Base-by-base conservation (phyloP, 92 coral and sea anemone genomes). In the Porites lobata region DNA sequence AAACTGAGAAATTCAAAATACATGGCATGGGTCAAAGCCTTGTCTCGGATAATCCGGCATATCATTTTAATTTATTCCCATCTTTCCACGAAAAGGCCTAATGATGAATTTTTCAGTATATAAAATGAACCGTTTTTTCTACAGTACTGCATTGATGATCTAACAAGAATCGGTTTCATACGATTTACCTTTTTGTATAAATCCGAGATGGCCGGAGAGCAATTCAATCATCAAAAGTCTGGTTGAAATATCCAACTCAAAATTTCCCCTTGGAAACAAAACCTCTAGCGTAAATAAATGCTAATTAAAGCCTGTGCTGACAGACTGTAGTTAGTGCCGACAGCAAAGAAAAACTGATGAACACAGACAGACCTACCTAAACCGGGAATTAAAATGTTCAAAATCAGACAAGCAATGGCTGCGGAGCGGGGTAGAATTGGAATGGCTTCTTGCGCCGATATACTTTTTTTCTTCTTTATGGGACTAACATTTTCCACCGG, bases 371-470 rank as follows among this genome's bases (percentile, higher is more conserved):
- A 51, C 93, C 76, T 85, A 98, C 99, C 99, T 88, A 93, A 92
- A 7, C 99, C 99, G 29, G 99, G 99, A 8, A 95, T 50, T 19
- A 94, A 0, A 61, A 98, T 78, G 92, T 98, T 98, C 50, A 94
- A 89, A 75, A 98, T 87, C 26, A 98, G 94, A 81, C 99, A 98
- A 24, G 91, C 50, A 20, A 98, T 88, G 24, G 99, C 99, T 8
- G 92, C 84, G 0, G 90, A 85, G 63, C 84, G 93, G 2, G 99
- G 98, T 68, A 98, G 73, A 12, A 94, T 89, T 5, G 99, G 99
- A 26, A 98, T 95, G 17, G 96, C 96, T 71, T 89, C 90, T 22
- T 88, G 90, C 29, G 81, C 85, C 18, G 93, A 69, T 14, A 90
- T 52, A 21, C 76, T 59, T 54, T 62, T 75, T 7, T 83, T 87